A percentile compares a stretch with the other conserved stretches of the same genome.
Conservation (phyloP, 2,888 invertebrate species). For the Chalcosyrphus nemorum region DNA sequence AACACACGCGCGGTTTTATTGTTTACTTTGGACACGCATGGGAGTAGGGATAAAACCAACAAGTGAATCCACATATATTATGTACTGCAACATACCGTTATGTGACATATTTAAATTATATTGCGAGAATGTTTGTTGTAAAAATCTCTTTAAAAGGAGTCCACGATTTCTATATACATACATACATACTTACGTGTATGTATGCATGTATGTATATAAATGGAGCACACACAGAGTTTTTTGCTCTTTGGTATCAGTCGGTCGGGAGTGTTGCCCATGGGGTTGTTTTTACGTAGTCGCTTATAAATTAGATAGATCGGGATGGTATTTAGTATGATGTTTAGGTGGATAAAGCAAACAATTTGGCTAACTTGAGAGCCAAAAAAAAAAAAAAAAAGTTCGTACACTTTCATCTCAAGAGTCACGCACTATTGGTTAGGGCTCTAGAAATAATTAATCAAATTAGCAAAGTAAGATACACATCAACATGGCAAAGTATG, state of each 20-base stretch:
- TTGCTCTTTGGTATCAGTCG: conserved; percentile 17
- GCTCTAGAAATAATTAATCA: not conserved
- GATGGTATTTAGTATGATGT: not conserved
- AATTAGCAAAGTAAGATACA: not conserved
- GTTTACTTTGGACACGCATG: conserved; percentile 63
- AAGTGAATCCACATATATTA: conserved; percentile 60
- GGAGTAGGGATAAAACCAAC: conserved; percentile 64
- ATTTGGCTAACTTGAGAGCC: not conserved
- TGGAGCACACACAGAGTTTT: conserved; percentile 10
- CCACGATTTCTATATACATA: not conserved
- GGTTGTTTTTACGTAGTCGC: not conserved
- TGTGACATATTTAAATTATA: conserved; percentile 54
- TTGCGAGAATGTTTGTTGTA: not conserved
- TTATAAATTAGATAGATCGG: not conserved
- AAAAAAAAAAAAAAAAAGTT: not conserved
- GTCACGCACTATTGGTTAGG: not conserved
- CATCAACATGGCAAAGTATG: not conserved
- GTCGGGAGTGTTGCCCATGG: conserved; percentile 7
- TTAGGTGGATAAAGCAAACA: not conserved
- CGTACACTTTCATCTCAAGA: not conserved
- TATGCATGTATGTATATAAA: conserved; percentile 2
- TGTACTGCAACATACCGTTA: not conserved
- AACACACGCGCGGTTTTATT: conserved; percentile 49
- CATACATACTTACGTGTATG: too few species aligned
- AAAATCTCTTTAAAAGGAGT: not conserved